Evolutionary conservation across 2,797 vertebrate genomes (phyloP).

Genomic region (Chelonia mydas): DNA sequence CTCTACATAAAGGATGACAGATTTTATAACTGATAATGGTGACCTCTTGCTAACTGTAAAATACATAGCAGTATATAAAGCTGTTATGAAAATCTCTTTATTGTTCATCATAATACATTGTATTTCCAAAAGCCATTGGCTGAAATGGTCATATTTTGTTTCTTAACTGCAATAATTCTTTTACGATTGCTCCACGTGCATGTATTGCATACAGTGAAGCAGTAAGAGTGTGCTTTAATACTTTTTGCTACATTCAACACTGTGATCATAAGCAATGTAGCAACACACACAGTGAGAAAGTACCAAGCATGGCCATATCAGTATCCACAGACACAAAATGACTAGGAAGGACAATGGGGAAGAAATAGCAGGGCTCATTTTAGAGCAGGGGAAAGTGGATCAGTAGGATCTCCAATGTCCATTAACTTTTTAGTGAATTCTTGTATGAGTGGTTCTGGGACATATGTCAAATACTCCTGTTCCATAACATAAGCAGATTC

Average conservation of each 20-base stretch:
- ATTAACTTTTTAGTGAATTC: neutral
- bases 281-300: neutral
- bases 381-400: neutral
- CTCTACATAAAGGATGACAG: constrained; percentile 12
- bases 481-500: neutral
- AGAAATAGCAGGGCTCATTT: neutral
- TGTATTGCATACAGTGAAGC: neutral
- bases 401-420: neutral
- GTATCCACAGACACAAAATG: neutral
- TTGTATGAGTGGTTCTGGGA: neutral
- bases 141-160: constrained; percentile 27
- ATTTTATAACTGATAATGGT: constrained; percentile 59
- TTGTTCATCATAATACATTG: constrained; percentile 13
- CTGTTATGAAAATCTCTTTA: constrained; percentile 32
- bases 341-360: neutral
- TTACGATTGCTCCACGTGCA: neutral
- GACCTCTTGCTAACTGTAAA: constrained; percentile 63
- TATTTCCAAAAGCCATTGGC: constrained; percentile 35
- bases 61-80: constrained; percentile 32
- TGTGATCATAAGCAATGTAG: neutral
- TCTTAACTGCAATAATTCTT: neutral
- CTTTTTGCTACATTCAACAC: neutral
- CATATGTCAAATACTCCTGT: neutral
- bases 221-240: neutral
- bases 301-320: neutral